phyloP scores from a whole-genome alignment of 2,113 vertebrate species.

The Malurus elegans region DNA sequence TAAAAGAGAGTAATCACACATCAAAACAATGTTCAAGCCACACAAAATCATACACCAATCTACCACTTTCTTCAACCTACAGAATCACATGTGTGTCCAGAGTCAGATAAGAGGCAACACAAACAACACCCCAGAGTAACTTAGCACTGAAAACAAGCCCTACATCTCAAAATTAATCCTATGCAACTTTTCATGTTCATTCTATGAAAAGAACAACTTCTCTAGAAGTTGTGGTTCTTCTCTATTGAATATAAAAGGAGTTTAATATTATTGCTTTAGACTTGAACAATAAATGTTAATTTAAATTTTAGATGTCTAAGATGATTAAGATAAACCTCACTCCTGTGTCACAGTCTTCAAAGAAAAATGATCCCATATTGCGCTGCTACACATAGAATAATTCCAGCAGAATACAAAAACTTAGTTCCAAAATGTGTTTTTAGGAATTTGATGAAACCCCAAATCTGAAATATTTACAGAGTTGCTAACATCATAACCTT shows the following conservation, averaged over 20 bases:
- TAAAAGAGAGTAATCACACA: not conserved
- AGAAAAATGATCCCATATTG: not conserved
- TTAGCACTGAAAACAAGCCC: not conserved
- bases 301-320: not conserved
- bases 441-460: not conserved
- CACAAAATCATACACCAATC: not conserved
- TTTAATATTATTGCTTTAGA: not conserved
- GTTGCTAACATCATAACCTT: not conserved
- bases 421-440: slow-evolving; percentile 19
- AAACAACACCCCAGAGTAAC: not conserved
- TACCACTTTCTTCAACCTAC: not conserved
- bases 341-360: not conserved
- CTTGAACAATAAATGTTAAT: not conserved
- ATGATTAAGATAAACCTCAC: not conserved
- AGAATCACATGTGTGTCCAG: not conserved
- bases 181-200: not conserved
- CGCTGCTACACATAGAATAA: not conserved
- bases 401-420: not conserved
- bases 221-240: not conserved
- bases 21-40: not conserved
- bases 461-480: not conserved
- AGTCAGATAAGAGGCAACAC: not conserved
- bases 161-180: not conserved
- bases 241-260: not conserved
- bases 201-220: not conserved